Conservation (phyloP, 1,140 invertebrate species). For the Drosophila yakuba region DNA sequence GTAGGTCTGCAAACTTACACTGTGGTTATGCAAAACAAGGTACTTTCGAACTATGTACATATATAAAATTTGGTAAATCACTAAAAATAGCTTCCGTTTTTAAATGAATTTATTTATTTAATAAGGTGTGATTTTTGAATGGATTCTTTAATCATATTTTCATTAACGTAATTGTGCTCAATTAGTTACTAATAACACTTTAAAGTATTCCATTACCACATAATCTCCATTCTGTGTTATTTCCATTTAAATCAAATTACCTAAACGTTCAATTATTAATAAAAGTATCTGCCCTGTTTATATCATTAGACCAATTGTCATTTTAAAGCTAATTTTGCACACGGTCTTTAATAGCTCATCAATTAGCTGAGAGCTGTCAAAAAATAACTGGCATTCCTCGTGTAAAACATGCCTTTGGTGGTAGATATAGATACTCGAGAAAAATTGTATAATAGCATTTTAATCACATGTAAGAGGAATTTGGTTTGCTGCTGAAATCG, state of each 20-base stretch:
- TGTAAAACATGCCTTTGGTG: background rate
- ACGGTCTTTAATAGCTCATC: slow-evolving; percentile 21
- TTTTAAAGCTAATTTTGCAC: slow-evolving; percentile 31
- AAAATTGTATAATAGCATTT: slow-evolving; percentile 42
- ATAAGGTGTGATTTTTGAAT: too few species aligned
- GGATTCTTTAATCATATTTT: too few species aligned
- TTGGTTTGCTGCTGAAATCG: slow-evolving; percentile 54
- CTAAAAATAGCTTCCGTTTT: too few species aligned
- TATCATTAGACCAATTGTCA: slow-evolving; percentile 3
- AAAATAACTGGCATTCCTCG: slow-evolving; percentile 25
- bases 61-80: too few species aligned
- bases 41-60: too few species aligned
- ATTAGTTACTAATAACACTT: background rate
- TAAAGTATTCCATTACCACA: background rate
- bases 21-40: too few species aligned
- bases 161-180: too few species aligned
- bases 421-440: slow-evolving; percentile 7
- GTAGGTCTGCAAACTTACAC: background rate
- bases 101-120: too few species aligned
- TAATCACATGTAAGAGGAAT: slow-evolving; percentile 67
- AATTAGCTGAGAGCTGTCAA: slow-evolving; percentile 54
- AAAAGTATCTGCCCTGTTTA: slow-evolving; percentile 40
- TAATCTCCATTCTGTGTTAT: background rate
- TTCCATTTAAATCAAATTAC: background rate
- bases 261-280: background rate